Base-by-base conservation (phyloP, 2,888 invertebrate species). In the Ochlodes sylvanus region DNA sequence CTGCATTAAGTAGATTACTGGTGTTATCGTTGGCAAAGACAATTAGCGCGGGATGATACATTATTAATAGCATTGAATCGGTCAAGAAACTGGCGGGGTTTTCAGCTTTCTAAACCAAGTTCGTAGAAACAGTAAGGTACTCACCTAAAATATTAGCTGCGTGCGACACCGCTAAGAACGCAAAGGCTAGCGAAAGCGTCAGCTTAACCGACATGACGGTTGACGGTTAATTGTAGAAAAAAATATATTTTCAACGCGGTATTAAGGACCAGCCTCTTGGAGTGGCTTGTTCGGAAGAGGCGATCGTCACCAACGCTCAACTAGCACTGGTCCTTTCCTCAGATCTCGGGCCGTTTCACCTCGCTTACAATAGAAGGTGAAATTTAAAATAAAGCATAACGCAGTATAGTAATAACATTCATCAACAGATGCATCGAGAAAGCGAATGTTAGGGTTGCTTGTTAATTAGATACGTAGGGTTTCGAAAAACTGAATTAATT, bases 381-480 rank as follows among this genome's bases (percentile, higher is more conserved):
- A 92, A 92, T 90, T 92, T 90, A 89, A 77, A 92, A 90, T 92
- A 91, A 92, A 90, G 86, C 88, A 90, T 90, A 91, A 90, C 87
- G 81, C 80, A 76, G 84, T 84, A 81, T 76, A 79, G 80, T 89
- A 87, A 89, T 86, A 82, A 87, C 80, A 89, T 91, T 90, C 90
- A 90, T 81, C 86, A 79, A 80, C 80, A 80, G 86, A 87, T 93
- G 91, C 90, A 91, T 77, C 79, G 85, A 83, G 91, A 92, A 91
- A 92, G 92, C 85, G 77, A 76, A 68, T 38, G 50, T 47, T 63
- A 63, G 68, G 62, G 68, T 38, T 50, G 44, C 17, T 47, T 56
- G 47, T 63, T 68, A 44, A 62, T 63, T 68, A 34, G 47, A 47
- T 56, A 54, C 60, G 50, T 12, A 56, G 55, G 60, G 52, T 27